Evolutionary conservation across 1,140 invertebrate species (phyloP), one percentile per base, ranked within the genome.

Genomic region (Propsilocerus akamusi): DNA sequence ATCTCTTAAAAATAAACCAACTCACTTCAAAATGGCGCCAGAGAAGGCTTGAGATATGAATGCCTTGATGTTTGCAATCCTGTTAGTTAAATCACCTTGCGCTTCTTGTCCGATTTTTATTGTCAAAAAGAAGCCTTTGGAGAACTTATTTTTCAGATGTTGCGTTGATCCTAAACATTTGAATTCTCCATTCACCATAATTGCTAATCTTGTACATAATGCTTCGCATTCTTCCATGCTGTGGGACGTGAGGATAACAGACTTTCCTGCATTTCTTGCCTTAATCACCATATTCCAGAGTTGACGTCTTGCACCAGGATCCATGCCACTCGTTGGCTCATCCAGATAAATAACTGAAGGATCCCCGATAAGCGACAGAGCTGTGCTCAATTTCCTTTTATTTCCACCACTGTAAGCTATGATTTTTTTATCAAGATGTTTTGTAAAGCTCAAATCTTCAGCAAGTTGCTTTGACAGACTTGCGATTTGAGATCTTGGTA

Each of bases 371-470:
- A 95, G 64, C 10, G 91, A 83, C 47, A 97, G 77, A 0, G 89
- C 89, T 46, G 89, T 89, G 53, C 86, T 92, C 22, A 97, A 67
- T 64, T 95, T 93, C 46, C 92, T 72, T 62, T 92, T 94, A 54
- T 93, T 96, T 2, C 92, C 92, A 8, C 87, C 87, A 58, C 86
- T 91, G 57, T 80, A 81, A 68, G 66, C 72, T 57, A 62, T 65
- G 46, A 74, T 67, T 68, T 72, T 25, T 25, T 49, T 49, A 12
- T 49, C 28, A 23, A 49, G 17, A 49, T 49, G 48, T 5, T 23
- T 30, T 23, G 20, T 49, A 11, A 49, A 34, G 8, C 12, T 24
- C 2, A 49, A 20, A 30, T 34, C 48, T 12, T 20, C 17, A 4
- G 48, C 26, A 1, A 49, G 48, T 41, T 41, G 17, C 11, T 14